A percentile compares a stretch with the other conserved stretches of the same genome.
Conservation (phyloP, 37 sponge, comb jelly and placozoan species). For the Amphimedon queenslandica region DNA sequence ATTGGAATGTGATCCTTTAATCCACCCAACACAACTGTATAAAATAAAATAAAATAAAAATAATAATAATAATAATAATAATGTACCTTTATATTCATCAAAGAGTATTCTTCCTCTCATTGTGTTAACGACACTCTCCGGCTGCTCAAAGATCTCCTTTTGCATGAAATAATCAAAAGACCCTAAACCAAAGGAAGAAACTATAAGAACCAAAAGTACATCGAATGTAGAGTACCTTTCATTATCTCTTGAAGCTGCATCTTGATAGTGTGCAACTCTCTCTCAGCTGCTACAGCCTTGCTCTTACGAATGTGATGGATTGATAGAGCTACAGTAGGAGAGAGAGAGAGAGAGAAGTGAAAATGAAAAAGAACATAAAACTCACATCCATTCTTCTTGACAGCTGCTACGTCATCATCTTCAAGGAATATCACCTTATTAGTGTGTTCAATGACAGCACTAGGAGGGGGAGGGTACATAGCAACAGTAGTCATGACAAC, state of each 20-base stretch:
- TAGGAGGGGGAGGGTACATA: constrained; percentile 7
- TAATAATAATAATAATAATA: neutral
- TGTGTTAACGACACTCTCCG: constrained; percentile 94
- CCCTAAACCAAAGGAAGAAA: constrained; percentile 20
- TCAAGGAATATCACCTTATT: constrained; percentile 95
- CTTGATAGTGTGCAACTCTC: constrained; percentile 88
- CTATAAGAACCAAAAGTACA: neutral
- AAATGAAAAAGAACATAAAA: neutral
- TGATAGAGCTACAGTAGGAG: constrained; percentile 50
- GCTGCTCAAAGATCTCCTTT: constrained; percentile 99
- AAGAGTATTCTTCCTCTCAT: constrained; percentile 93
- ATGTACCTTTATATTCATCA: constrained; percentile 46
- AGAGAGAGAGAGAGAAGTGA: neutral
- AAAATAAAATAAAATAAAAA: neutral
- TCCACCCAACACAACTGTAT: constrained; percentile 88
- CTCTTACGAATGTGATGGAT: constrained; percentile 84
- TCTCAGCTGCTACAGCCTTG: constrained; percentile 34
- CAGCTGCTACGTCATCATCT: constrained; percentile 97
- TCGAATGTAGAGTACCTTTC: constrained; percentile 73
- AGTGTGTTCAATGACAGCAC: constrained; percentile 99
- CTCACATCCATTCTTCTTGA: constrained; percentile 81
- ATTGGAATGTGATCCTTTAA: constrained; percentile 69
- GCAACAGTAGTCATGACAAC: neutral
- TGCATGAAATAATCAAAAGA: constrained; percentile 94
- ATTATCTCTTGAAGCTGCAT: constrained; percentile 96